Evolutionary conservation across 2,888 invertebrate species (phyloP).

Genomic region (Zootermopsis nevadensis): DNA sequence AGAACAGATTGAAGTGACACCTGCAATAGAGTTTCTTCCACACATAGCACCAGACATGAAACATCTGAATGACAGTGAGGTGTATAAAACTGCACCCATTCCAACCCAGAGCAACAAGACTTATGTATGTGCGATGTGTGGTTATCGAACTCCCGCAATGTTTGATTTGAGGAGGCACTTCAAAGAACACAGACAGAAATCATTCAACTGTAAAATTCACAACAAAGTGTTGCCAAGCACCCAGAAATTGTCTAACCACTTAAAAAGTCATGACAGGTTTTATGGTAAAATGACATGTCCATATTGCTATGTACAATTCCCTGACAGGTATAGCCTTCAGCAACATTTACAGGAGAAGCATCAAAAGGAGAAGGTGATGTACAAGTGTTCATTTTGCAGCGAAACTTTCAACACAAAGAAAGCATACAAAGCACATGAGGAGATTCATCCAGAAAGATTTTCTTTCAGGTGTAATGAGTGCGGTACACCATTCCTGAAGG

Average conservation of each 20-base stretch:
- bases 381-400: constrained; percentile 49
- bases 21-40: not conserved
- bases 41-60: constrained; percentile 8
- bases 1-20: not conserved
- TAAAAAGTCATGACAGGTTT: constrained; percentile 36
- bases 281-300: constrained; percentile 42
- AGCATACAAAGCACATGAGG: constrained; percentile 48
- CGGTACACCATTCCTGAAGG: constrained; percentile 47
- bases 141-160: constrained; percentile 31
- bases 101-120: constrained; percentile 35
- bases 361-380: constrained; percentile 36
- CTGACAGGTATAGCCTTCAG: constrained; percentile 37
- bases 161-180: constrained; percentile 45
- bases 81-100: not conserved
- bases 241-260: constrained; percentile 20
- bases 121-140: constrained; percentile 50
- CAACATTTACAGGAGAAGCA: constrained; percentile 46
- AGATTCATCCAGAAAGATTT: constrained; percentile 48
- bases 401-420: constrained; percentile 49
- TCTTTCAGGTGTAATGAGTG: constrained; percentile 50
- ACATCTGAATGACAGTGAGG: not conserved
- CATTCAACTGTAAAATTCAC: constrained; percentile 38
- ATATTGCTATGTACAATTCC: constrained; percentile 37
- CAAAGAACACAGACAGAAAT: constrained; percentile 42
- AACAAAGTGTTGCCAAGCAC: constrained; percentile 25